Percentiles rank a stretch among this genome's conserved stretches.
These are phyloP conservation scores for Tetheella fluctuosa DNA, from an alignment of 2,888 invertebrate species.

Conservation along the genomic window DNA sequence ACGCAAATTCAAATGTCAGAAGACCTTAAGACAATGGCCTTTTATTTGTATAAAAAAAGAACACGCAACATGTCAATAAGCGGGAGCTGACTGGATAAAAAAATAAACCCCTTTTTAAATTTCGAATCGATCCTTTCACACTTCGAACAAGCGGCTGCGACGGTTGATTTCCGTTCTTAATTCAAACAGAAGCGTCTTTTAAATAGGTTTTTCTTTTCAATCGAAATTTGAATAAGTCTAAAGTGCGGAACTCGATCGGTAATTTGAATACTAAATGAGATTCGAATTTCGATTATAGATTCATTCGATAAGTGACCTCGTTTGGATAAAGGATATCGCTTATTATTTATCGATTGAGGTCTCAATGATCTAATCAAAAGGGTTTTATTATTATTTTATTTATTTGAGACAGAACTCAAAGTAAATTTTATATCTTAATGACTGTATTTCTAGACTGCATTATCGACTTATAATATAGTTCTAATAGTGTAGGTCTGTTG, in stretches of 20 bases:
- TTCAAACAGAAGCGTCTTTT: slow-evolving; percentile 76
- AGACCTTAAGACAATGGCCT: slow-evolving; percentile 46
- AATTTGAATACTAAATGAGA: slow-evolving; percentile 73
- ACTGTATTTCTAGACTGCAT: not conserved
- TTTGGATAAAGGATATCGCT: slow-evolving; percentile 77
- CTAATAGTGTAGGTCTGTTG: slow-evolving; percentile 36
- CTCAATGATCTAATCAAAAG: slow-evolving; percentile 69
- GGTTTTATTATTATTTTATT: slow-evolving; percentile 28
- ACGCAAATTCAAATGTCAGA: slow-evolving; percentile 44
- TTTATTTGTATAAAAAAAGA: slow-evolving; percentile 47
- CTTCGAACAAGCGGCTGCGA: slow-evolving; percentile 77
- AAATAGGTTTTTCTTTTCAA: slow-evolving; percentile 64
- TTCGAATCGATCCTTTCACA: slow-evolving; percentile 82
- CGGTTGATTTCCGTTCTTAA: slow-evolving; percentile 83
- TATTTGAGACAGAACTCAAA: not conserved
- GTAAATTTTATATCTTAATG: not conserved
- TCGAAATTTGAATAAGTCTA: slow-evolving; percentile 59
- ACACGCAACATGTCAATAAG: slow-evolving; percentile 75
- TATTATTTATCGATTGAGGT: slow-evolving; percentile 71
- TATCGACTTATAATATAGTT: no score
- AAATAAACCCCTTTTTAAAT: slow-evolving; percentile 58
- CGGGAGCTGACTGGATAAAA: slow-evolving; percentile 61
- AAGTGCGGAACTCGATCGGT: slow-evolving; percentile 73
- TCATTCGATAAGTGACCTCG: slow-evolving; percentile 82
- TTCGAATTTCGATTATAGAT: slow-evolving; percentile 81